Evolutionary conservation across 1,140 invertebrate genomes (phyloP).

Genomic region (Caenorhabditis briggsae): DNA sequence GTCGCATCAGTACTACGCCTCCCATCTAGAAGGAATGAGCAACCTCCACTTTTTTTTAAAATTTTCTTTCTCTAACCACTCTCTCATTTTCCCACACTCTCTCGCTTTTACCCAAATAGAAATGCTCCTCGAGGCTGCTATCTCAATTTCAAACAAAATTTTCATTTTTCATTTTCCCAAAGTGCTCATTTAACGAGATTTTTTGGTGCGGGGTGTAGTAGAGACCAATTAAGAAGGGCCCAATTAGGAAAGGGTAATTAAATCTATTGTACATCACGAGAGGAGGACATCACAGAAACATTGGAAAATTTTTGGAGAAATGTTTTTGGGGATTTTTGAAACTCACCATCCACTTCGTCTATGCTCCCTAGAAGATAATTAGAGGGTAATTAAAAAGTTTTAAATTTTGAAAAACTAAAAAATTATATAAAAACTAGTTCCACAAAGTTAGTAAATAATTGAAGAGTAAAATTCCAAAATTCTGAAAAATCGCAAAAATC

Average conservation of each 20-base stretch:
- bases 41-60: neutral
- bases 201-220: neutral
- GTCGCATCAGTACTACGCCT: neutral
- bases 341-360: conserved; percentile 18
- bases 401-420: no score
- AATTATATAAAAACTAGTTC: no score
- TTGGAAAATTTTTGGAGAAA: neutral
- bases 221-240: neutral
- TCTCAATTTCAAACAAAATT: no score
- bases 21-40: neutral
- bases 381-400: no score
- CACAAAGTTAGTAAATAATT: no score
- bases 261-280: neutral
- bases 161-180: neutral
- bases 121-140: neutral
- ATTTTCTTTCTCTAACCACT: no score
- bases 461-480: no score
- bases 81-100: neutral
- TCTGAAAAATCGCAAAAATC: no score
- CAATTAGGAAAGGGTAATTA: neutral
- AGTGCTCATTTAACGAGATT: neutral
- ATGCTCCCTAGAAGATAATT: no score
- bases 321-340: neutral
- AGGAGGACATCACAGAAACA: conserved; percentile 39
- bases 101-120: neutral